Conservation (phyloP, 1,140 invertebrate genomes). For the Meloidogyne chitwoodi region DNA sequence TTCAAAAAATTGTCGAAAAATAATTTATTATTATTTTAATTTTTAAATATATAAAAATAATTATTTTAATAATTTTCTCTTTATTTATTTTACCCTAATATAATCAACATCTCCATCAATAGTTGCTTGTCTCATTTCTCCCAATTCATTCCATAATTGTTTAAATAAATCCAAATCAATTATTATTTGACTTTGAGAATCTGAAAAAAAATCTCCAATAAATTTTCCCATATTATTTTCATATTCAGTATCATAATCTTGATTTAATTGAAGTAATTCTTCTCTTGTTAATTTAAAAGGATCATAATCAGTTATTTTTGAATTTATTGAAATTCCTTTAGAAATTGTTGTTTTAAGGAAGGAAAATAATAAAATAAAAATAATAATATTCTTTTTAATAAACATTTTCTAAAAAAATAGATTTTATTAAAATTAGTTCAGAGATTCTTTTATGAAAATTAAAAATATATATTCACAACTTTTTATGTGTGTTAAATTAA, state of each 20-base stretch:
- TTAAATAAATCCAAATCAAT: constrained; percentile 56
- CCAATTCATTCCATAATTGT: constrained; percentile 40
- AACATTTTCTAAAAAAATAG: not conserved
- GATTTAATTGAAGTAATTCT: constrained; percentile 14
- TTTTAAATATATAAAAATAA: too few relatives aligned
- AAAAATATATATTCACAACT: too few relatives aligned
- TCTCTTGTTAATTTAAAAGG: not conserved
- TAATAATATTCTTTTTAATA: not conserved
- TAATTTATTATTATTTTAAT: too few relatives aligned
- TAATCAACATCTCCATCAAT: constrained; percentile 38
- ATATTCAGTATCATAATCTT: not conserved
- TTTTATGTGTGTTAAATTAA: too few relatives aligned
- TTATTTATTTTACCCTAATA: constrained; percentile 18
- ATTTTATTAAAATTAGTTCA: too few relatives aligned
- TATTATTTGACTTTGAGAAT: constrained; percentile 53
- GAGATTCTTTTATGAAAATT: too few relatives aligned
- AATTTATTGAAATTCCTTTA: not conserved
- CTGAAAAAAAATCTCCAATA: constrained; percentile 48
- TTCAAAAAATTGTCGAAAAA: too few relatives aligned
- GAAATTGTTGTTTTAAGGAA: not conserved
- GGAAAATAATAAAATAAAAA: not conserved
- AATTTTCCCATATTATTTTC: constrained; percentile 32
- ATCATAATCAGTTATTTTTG: not conserved
- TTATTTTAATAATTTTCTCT: not conserved
- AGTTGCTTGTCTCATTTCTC: constrained; percentile 22